Evolutionary conservation across 2,888 invertebrate species (phyloP), one percentile per base, ranked within the genome.

Genomic region (Heliconius ethilla): DNA sequence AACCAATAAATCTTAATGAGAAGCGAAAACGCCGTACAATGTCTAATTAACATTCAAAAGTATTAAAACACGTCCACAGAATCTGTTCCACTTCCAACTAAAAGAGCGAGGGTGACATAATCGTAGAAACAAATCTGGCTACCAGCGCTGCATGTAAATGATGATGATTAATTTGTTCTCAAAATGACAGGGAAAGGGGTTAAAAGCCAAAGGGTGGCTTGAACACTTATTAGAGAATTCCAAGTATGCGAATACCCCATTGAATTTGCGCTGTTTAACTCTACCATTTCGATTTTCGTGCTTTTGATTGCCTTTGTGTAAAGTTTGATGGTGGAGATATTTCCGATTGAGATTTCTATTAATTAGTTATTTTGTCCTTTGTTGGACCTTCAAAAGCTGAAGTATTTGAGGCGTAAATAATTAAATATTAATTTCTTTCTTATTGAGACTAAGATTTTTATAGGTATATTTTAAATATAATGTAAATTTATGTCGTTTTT

Each of bases 91-190:
- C 83, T 69, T 40, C 69, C 40, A 69, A 84, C 76, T 92, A 92
- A 92, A 93, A 90, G 91, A 33, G 89, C 86, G 87, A 89, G 93
- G 94, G 93, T 90, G 92, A 91, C 91, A 91, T 92, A 94, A 94
- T 94, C 94, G 92, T 83, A 91, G 94, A 92, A 94, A 94, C 94
- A 94, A 94, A 94, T 94, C 94, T 93, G 91, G 90, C 92, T 90
- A 92, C 92, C 91, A 90, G 90, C 89, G 86, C 93, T 91, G 94
- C 93, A 94, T 94, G 91, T 92, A 94, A 94, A 94, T 94, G 94
- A 94, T 92, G 92, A 93, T 94, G 94, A 94, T 94, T 94, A 94
- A 94, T 94, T 93, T 93, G 94, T 93, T 92, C 93, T 89, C 90
- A 91, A 88, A 93, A 94, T 93, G 93, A 94, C 93, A 92, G 51